Evolutionary conservation across 2,797 vertebrate species (phyloP).

Genomic region (Gambusia yucatana): DNA sequence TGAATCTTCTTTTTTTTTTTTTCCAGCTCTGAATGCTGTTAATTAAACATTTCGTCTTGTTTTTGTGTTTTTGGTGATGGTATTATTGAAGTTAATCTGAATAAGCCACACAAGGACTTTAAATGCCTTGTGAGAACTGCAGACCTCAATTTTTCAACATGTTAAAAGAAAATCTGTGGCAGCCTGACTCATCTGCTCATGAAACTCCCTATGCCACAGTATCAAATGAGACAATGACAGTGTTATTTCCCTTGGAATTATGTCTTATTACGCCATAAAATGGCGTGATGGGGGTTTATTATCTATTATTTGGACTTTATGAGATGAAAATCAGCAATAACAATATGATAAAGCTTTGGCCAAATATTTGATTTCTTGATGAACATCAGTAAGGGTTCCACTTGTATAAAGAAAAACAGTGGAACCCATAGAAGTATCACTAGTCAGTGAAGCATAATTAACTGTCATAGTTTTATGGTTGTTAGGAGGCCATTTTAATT

Average conservation of each 20-base stretch:
- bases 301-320: neutral
- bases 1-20: no score
- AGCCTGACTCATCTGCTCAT: neutral
- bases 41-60: neutral
- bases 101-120: neutral
- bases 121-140: neutral
- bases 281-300: neutral
- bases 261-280: neutral
- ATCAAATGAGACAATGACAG: neutral
- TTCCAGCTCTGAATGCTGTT: neutral
- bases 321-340: neutral
- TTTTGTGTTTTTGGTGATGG: neutral
- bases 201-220: neutral
- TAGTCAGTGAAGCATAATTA: neutral
- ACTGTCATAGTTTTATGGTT: neutral
- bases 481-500: no score
- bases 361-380: neutral
- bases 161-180: neutral
- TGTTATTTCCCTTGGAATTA: neutral
- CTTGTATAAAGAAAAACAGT: neutral
- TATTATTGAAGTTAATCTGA: neutral
- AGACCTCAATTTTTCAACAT: neutral
- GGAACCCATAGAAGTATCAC: slow-evolving; percentile 1
- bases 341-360: neutral
- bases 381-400: neutral